Conservation (phyloP, 2,888 invertebrate species). For the Cynaeus angustus region DNA sequence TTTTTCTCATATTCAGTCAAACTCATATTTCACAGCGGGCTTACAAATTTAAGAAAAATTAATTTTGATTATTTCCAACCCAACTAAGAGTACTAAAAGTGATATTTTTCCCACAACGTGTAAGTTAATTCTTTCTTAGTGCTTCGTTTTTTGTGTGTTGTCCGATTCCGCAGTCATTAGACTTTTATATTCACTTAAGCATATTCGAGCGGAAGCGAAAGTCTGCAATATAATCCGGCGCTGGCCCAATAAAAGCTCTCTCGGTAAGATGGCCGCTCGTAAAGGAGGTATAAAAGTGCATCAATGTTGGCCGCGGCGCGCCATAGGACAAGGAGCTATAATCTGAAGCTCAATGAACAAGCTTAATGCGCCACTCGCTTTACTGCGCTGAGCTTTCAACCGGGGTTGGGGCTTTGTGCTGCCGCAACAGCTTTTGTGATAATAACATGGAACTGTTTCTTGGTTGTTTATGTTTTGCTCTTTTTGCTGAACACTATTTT, state of each 20-base stretch:
- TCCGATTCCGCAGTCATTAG: slow-evolving; percentile 44
- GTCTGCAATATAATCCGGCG: slow-evolving; percentile 53
- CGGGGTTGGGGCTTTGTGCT: slow-evolving; percentile 64
- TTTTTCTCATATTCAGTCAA: too few species aligned
- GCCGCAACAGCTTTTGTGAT: slow-evolving; percentile 67
- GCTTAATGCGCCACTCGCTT: slow-evolving; percentile 68
- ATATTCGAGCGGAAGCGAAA: slow-evolving; percentile 52
- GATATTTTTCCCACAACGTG: too few species aligned
- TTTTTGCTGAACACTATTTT: slow-evolving; percentile 59
- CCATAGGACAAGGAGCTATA: slow-evolving; percentile 68
- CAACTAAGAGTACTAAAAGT: too few species aligned
- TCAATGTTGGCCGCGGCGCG: slow-evolving; percentile 64
- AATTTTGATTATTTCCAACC: too few species aligned
- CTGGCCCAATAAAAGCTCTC: slow-evolving; percentile 59
- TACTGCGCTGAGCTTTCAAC: slow-evolving; percentile 68
- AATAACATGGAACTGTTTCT: slow-evolving; percentile 67
- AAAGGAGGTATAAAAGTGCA: slow-evolving; percentile 68
- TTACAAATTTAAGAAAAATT: too few species aligned
- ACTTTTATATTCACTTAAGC: slow-evolving; percentile 54
- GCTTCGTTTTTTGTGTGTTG: slow-evolving; percentile 6
- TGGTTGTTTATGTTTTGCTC: slow-evolving; percentile 65
- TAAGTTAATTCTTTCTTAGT: too few species aligned
- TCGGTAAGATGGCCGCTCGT: slow-evolving; percentile 68
- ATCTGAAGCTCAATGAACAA: slow-evolving; percentile 68
- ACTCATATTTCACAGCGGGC: too few species aligned